These are phyloP conservation scores for Schizopygopsis pylzovi DNA, from an alignment of 2,797 vertebrate genomes.

Conservation along the genomic window DNA sequence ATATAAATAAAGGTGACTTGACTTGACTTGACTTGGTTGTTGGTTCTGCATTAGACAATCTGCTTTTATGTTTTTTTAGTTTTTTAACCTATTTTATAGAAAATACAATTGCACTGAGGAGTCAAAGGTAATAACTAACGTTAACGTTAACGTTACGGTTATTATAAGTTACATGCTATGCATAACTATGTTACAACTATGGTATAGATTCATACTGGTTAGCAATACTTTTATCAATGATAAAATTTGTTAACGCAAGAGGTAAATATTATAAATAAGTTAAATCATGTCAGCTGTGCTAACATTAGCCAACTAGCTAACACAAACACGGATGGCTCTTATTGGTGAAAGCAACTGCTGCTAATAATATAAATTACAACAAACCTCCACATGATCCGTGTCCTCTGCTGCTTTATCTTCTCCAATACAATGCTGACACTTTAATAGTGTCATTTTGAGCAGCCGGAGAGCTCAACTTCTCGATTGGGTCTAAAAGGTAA, in stretches of 20 bases:
- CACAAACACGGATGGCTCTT: neutral
- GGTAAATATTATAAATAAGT: neutral
- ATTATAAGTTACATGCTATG: neutral
- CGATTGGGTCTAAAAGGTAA: neutral
- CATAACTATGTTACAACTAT: conserved; percentile 12
- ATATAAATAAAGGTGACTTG: no score
- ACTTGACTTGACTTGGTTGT: no score
- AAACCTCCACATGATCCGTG: conserved; percentile 30
- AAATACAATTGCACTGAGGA: neutral
- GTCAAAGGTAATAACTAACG: neutral
- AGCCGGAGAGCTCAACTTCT: neutral
- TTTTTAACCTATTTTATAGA: neutral
- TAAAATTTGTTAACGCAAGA: neutral
- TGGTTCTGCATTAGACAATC: neutral
- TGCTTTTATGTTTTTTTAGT: neutral
- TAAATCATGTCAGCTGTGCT: neutral
- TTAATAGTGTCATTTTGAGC: conserved; percentile 21
- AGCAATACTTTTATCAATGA: neutral
- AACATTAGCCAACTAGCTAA: conserved; percentile 27
- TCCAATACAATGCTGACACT: conserved; percentile 24
- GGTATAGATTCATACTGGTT: neutral
- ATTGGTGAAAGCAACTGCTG: neutral
- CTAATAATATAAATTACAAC: neutral
- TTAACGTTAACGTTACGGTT: neutral
- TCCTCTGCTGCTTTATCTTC: conserved; percentile 23